Evolutionary conservation across 2,888 invertebrate species (phyloP).

Genomic region (Agrochola macilenta): DNA sequence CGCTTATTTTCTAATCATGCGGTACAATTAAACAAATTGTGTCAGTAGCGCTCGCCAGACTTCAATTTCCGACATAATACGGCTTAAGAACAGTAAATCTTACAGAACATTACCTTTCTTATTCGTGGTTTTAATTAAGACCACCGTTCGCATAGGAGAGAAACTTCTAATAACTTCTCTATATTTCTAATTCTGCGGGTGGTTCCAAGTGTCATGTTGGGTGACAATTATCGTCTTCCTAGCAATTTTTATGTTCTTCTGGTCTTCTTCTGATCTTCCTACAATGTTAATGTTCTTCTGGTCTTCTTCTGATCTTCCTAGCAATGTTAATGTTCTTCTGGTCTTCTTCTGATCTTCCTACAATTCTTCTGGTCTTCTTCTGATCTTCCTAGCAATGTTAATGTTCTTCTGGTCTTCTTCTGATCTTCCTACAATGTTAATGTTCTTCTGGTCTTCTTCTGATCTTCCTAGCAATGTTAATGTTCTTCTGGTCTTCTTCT

Average conservation of each 20-base stretch:
- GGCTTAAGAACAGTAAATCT: constrained; percentile 34
- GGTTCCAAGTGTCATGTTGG: not conserved
- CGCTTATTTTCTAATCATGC: constrained; percentile 49
- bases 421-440: not conserved
- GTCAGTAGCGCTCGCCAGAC: constrained; percentile 48
- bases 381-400: not conserved
- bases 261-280: not conserved
- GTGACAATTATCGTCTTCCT: not conserved
- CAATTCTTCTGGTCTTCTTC: no score
- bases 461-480: not conserved
- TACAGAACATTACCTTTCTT: constrained; percentile 39
- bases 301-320: no score
- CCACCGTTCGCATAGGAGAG: not conserved
- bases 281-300: no score
- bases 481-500: no score
- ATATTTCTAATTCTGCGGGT: constrained; percentile 6
- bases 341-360: no score
- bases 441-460: no score
- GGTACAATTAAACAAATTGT: constrained; percentile 52
- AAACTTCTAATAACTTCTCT: not conserved
- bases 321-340: no score
- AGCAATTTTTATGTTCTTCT: no score
- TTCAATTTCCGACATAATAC: constrained; percentile 52
- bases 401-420: no score
- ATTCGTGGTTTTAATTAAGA: constrained; percentile 46